A percentile compares a stretch with the other conserved stretches of the same genome.
These are phyloP conservation scores for Meda fulgida DNA, from an alignment of 2,797 vertebrate genomes.

Conservation along the genomic window DNA sequence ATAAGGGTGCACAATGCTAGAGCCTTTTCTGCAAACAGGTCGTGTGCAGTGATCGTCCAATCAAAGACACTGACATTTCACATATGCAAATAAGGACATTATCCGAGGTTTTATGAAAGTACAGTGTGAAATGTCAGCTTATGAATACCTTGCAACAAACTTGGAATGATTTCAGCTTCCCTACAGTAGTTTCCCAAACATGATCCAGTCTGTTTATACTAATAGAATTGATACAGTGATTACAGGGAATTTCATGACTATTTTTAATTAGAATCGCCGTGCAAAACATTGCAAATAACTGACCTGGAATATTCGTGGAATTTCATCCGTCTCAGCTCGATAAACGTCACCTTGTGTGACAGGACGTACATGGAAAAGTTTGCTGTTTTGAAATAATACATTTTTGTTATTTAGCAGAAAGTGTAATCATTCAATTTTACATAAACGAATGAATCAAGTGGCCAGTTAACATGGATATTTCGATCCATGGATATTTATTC, in stretches of 20 bases:
- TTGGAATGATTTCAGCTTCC: not conserved
- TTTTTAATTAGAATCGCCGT: not conserved
- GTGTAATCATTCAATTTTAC: not conserved
- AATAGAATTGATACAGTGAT: not conserved
- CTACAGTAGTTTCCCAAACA: not conserved
- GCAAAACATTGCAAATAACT: not conserved
- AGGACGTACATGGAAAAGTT: constrained; percentile 97
- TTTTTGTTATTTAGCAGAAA: not conserved
- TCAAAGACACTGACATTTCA: not conserved
- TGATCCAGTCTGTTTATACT: not conserved
- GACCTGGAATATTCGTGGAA: constrained; percentile 99
- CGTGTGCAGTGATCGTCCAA: not conserved
- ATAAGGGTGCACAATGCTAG: not conserved
- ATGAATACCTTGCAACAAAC: not conserved
- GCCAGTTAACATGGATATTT: not conserved
- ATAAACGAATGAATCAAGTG: not conserved
- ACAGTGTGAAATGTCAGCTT: not conserved
- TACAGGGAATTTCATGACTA: not conserved
- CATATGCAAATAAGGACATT: not conserved
- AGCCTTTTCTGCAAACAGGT: not conserved
- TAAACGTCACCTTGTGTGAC: constrained; percentile 99
- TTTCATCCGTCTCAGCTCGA: constrained; percentile 97
- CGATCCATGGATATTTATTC: accelerated
- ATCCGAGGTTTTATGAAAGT: not conserved
- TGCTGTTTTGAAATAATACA: constrained; percentile 76